Evolutionary conservation across 2,888 invertebrate genomes (phyloP), one percentile per base, ranked within the genome.

Genomic region (Platerodrilus igneus): DNA sequence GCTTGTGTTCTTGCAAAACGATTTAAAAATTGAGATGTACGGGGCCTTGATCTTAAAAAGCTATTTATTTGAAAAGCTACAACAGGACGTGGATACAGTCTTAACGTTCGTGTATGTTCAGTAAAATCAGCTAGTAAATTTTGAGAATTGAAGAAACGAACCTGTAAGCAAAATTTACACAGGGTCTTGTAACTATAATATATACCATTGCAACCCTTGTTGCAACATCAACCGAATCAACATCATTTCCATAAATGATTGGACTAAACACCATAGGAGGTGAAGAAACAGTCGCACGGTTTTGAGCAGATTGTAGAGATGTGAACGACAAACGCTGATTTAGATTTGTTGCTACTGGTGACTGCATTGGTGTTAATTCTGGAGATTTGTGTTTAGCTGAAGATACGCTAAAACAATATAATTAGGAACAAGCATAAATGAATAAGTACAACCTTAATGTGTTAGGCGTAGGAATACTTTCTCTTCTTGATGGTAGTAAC

Each of bases 21-120:
- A 58, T 86, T 87, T 28, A 96, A 77, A 65, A 96, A 99, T 25
- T 81, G 78, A 1, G 93, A 88, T 7, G 87, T 82, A 51, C 88
- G 75, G 0, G 95, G 94, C 18, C 99, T 76, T 5, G 97, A 97
- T 45, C 96, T 77, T 7, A 99, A 74, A 63, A 97, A 97, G 62
- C 93, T 93, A 69, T 94, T 90, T 58, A 94, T 89, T 71, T 99
- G 99, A 60, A 99, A 94, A 3, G 99, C 97, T 3, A 99, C 99
- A 2, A 99, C 99, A 0, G 99, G 97, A 36, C 99, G 76, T 2
- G 99, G 99, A 69, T 97, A 99, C 1, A 99, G 72, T 0, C 99
- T 78, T 41, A 99, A 70, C 0, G 96, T 99, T 40, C 99, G 77
- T 2, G 97, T 97, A 68, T 99, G 97, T 60, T 99, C 99, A 53